A percentile compares a stretch with the other conserved stretches of the same genome.
These are phyloP conservation scores for Megalopta genalis DNA, from an alignment of 1,140 invertebrate species.

Conservation along the genomic window DNA sequence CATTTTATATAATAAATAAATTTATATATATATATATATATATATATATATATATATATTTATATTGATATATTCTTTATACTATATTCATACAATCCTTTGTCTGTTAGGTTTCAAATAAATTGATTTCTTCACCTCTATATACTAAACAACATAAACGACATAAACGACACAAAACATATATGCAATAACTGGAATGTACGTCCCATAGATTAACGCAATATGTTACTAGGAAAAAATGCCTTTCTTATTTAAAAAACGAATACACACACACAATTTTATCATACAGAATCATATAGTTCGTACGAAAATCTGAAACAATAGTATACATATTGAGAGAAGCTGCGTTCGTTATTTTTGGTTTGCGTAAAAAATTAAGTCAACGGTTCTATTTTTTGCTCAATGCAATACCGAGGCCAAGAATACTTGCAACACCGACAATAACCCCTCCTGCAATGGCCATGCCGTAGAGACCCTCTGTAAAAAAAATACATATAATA, in stretches of 20 bases:
- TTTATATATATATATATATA: too few relatives aligned
- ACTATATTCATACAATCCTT: neutral
- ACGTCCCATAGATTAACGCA: neutral
- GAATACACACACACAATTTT: conserved; percentile 22
- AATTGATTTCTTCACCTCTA: neutral
- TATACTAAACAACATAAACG: neutral
- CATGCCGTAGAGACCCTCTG: conserved; percentile 93
- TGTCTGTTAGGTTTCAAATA: neutral
- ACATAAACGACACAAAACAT: neutral
- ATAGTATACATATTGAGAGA: conserved; percentile 7
- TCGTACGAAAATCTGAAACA: conserved; percentile 4
- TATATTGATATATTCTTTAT: too few relatives aligned
- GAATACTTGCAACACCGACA: conserved; percentile 88
- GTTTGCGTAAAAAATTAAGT: neutral
- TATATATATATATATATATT: too few relatives aligned
- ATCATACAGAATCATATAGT: neutral
- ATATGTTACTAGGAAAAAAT: conserved; percentile 12
- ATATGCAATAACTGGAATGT: conserved; percentile 22
- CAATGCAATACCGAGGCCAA: conserved; percentile 89
- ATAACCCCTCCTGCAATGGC: conserved; percentile 91
- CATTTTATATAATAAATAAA: neutral
- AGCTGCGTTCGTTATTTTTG: neutral
- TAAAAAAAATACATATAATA: conserved; percentile 68
- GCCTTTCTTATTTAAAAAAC: neutral
- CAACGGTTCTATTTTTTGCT: conserved; percentile 81